Evolutionary conservation across 2,797 vertebrate species (phyloP), one percentile per base, ranked within the genome.

Genomic region (Potorous gilbertii): DNA sequence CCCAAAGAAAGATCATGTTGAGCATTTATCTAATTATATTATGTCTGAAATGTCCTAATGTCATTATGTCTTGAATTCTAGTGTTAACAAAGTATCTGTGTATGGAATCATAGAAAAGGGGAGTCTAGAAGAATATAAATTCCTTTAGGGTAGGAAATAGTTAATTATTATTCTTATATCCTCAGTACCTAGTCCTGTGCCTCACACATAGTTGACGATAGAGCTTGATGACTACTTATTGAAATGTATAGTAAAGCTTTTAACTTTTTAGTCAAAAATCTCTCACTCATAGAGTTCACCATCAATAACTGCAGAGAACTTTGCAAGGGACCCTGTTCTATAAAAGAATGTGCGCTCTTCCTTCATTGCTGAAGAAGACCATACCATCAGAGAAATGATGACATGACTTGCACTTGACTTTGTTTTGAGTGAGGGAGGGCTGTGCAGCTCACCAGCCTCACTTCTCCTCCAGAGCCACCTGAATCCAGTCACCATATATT

Each of bases 31-130:
- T 66, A n/a, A 28, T 92, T 95, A n/a, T 40, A 87, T 87, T 40
- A 34, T 55, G 90, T 96, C 46, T 50, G 21, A 87, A 87, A 27
- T 87, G 40, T 27, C 74, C 18, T n/a, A 66, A n/a, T 66, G 31
- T n/a, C 13, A 46, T 46, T 81, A 46, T 90, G 40, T 95, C 95
- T 93, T 55, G 94, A 92, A 92, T 93, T 66, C 94, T 54, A 92
- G 3, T 89, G 56, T 90, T 94, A 28, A 55, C 92, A 62, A 56
- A 11, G 16, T 66, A 40, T 31, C 62, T 34, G 4, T 90, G 57
- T 74, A 66, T 9, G 62, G 29, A 90, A 93, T 97, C 56, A 74
- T 94, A 8, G 93, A 87, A 34, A 94, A 91, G 6, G 11, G 74
- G 90, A 57, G 40, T 90, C 95, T 92, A 93, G 28, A 93, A 24